Base-by-base conservation (phyloP, 2,888 invertebrate species). In the Trichogramma evanescens region DNA sequence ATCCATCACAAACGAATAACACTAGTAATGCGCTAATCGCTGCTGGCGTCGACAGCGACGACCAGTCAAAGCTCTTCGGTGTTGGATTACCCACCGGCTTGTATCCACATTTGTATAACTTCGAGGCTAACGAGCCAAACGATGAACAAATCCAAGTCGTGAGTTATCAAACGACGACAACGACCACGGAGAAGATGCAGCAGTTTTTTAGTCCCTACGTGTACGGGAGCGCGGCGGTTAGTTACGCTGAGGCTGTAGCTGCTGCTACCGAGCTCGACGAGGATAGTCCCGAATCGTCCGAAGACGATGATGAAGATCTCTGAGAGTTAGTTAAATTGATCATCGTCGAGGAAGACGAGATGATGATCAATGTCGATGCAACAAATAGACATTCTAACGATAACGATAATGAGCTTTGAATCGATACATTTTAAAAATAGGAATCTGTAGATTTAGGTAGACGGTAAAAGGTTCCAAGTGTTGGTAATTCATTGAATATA, bases 91-190 rank as follows among this genome's bases (percentile, higher is more conserved):
- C 71, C 3, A 60, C 72, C 7, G 71, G 69, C 4, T 64, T 76
- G n/a, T 76, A 77, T 66, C 75, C 76, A 6, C 77, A 76, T 63
- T 67, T 76, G 66, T 76, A 75, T 52, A 73, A 73, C 59, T 71
- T 72, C 56, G 67, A 68, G 56, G 66, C 72, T 60, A 89, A 89
- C 73, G 88, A 87, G 77, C 73, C 70, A 71, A 63, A 66, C 69
- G 73, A 74, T 66, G 50, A 66, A 62, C 66, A 66, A 58, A 61
- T 65, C 65, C 68, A 67, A 69, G 71, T 75, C 65, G 73, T 75
- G 63, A 72, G 75, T 69, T 75, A 72, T 63, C 71, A 72, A 26
- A 26, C 26, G 26, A 26, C 26, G 26, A 26, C 26, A 26, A 26
- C 26, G 64, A 67, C 72, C 9, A 69, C 66, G 65, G 74, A 75